Conservation (phyloP, 2,113 vertebrate genomes). For the Phrynosoma platyrhinos region DNA sequence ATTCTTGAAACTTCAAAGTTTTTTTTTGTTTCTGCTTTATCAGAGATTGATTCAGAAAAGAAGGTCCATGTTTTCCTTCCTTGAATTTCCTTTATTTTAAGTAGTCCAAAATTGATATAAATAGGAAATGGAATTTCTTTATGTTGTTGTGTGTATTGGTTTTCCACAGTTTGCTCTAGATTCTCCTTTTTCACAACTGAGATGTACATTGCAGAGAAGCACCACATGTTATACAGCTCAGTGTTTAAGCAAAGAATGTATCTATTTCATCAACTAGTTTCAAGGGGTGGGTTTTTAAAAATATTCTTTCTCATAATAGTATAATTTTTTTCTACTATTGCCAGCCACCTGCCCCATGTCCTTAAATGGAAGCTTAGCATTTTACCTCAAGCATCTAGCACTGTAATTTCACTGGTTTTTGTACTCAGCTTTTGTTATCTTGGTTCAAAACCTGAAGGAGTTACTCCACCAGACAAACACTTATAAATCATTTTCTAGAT, state of each 20-base stretch:
- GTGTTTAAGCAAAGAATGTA: background rate
- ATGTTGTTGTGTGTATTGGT: background rate
- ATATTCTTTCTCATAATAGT: background rate
- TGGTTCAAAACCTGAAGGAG: background rate
- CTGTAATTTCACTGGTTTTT: too few species aligned
- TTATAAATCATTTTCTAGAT: constrained; percentile 5
- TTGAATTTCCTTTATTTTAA: background rate
- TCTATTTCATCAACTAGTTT: background rate
- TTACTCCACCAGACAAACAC: background rate
- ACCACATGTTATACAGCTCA: background rate
- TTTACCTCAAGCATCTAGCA: background rate
- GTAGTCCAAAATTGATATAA: background rate
- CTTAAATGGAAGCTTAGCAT: background rate
- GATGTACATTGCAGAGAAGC: background rate
- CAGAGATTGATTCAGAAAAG: background rate
- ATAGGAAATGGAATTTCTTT: background rate
- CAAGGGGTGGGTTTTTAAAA: background rate
- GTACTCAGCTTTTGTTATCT: background rate
- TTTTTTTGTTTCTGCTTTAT: background rate
- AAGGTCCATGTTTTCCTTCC: background rate
- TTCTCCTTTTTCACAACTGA: background rate
- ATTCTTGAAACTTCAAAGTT: background rate
- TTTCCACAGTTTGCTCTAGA: background rate
- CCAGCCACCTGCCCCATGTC: background rate
- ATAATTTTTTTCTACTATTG: background rate